Conservation (phyloP, 2,797 vertebrate species). For the Neoniphon sammara region DNA sequence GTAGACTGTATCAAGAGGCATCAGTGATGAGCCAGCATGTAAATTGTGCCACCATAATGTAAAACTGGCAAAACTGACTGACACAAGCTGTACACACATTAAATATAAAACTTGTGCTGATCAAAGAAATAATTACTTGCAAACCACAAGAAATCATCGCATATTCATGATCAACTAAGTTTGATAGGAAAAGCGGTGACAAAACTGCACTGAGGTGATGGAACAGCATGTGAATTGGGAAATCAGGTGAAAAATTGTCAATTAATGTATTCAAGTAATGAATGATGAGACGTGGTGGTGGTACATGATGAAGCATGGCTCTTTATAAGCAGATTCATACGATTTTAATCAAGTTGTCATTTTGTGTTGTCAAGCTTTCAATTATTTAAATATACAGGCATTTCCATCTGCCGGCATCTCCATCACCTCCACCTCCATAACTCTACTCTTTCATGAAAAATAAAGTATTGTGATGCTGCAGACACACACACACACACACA, state of each 20-base stretch:
- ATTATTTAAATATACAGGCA: neutral
- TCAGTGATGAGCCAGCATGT: no score
- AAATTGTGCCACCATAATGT: no score
- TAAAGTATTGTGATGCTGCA: neutral
- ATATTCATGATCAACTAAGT: neutral
- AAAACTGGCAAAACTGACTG: no score
- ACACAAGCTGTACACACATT: no score
- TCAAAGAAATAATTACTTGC: neutral
- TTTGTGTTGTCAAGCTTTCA: slow-evolving; percentile 20
- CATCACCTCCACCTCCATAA: neutral
- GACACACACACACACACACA: no score
- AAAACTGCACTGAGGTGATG: neutral
- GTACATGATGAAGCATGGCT: slow-evolving; percentile 1
- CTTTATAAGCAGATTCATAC: neutral
- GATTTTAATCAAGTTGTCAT: slow-evolving; percentile 5
- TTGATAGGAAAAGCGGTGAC: neutral
- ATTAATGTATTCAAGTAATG: slow-evolving; percentile 30
- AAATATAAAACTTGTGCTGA: no score
- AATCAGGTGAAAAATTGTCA: neutral
- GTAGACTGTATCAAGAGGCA: no score
- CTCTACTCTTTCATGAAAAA: neutral
- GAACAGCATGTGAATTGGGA: no score
- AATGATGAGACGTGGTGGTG: slow-evolving; percentile 25
- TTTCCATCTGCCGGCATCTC: no score
- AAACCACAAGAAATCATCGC: neutral